Conservation (phyloP, 2,888 invertebrate species). For the Tineola bisselliella region DNA sequence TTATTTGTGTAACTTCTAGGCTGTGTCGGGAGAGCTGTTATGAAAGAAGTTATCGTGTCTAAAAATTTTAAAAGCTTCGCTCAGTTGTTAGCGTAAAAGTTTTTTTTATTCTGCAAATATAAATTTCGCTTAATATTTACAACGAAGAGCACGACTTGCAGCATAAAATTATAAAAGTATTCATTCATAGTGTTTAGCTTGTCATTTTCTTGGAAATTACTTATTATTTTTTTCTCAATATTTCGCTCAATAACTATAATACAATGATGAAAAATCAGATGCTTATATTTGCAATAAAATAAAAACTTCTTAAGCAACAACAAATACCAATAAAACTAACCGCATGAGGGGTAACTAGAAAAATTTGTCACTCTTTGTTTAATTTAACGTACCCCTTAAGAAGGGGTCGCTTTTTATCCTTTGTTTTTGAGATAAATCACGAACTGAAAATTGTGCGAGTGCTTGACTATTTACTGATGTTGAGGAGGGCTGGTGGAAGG, state of each 20-base stretch:
- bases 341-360: background rate
- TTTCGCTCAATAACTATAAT: too few species aligned
- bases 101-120: background rate
- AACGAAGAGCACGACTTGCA: background rate
- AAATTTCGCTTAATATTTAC: conserved; percentile 2
- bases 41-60: conserved; percentile 36
- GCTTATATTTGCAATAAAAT: background rate
- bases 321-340: background rate
- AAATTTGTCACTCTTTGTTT: conserved; percentile 14
- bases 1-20: conserved; percentile 41
- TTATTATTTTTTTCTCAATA: too few species aligned
- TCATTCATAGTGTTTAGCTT: too few species aligned
- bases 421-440: conserved; percentile 35
- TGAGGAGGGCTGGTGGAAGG: background rate
- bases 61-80: conserved; percentile 38
- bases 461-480: conserved; percentile 14
- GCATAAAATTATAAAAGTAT: background rate
- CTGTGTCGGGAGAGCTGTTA: conserved; percentile 32
- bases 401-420: conserved; percentile 28
- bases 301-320: background rate
- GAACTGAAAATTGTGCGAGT: conserved; percentile 25
- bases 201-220: too few species aligned
- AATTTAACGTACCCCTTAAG: conserved; percentile 18
- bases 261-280: too few species aligned
- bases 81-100: background rate